Base-by-base conservation (phyloP, 2,888 invertebrate genomes). In the Hirtodrosophila alboralis region DNA sequence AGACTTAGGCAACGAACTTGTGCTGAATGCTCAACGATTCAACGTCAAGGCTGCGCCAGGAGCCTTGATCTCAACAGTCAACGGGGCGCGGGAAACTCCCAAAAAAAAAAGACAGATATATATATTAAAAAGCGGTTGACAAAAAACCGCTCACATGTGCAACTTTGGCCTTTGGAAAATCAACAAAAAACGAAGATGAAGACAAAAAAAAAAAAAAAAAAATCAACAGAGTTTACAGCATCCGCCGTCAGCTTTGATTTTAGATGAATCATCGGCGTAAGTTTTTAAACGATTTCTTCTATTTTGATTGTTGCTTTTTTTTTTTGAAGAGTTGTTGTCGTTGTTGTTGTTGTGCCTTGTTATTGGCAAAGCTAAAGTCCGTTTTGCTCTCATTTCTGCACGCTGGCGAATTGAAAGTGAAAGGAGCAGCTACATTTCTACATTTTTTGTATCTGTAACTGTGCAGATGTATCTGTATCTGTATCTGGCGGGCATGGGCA, bases 101-200 rank as follows among this genome's bases (percentile, higher is more conserved):
- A 73, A 38, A n/a, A n/a, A n/a, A n/a, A n/a, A n/a, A n/a, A n/a
- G n/a, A n/a, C n/a, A n/a, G n/a, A n/a, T n/a, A n/a, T n/a, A n/a
- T n/a, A n/a, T n/a, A n/a, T n/a, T n/a, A n/a, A n/a, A 45, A 61
- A 68, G 66, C 36, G 10, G 67, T 66, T 70, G 69, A 74, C 70
- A 63, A 68, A 64, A 67, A 53, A 38, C 21, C 37, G 51, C 59
- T 34, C 67, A 47, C 40, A 65, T 51, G 9, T 41, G 28, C 34
- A 31, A 30, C n/a, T n/a, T n/a, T 64, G 84, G 85, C 84, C 84
- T 85, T 86, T 85, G 85, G 72, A 71, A 85, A 85, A 79, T 61
- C 75, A 70, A 56, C 54, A 51, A 52, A 44, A 23, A 44, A 21
- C 14, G 23, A 33, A 33, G 28, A 49, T 51, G 34, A 36, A 34